Percentiles rank a stretch among this genome's conserved stretches.
Evolutionary conservation across 2,797 vertebrate species (phyloP).

Genomic region (Sternotherus odoratus): DNA sequence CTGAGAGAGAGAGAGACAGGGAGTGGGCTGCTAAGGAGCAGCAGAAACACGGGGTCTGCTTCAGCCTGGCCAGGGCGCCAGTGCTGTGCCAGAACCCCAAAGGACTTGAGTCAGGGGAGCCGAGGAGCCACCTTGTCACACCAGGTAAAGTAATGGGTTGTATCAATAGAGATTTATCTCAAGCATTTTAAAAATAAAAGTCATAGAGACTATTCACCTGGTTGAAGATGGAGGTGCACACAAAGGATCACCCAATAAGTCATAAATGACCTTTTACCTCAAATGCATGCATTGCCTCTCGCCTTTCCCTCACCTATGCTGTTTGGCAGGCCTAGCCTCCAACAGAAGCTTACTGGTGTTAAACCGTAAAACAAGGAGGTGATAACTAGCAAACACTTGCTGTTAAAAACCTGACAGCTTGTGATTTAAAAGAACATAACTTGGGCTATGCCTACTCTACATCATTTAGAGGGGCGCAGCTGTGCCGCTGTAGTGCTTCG

Average conservation of each 20-base stretch:
- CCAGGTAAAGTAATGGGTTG: neutral
- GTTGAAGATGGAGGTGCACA: neutral
- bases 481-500: neutral
- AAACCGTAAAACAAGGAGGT: neutral
- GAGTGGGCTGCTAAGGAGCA: too few species aligned
- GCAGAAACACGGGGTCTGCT: too few species aligned
- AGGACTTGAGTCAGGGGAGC: too few species aligned
- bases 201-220: neutral
- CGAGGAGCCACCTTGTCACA: too few species aligned
- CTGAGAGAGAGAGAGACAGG: too few species aligned
- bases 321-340: neutral
- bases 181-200: neutral
- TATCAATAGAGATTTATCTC: neutral
- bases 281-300: neutral
- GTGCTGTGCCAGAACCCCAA: too few species aligned
- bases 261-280: neutral
- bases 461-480: neutral
- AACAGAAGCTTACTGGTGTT: neutral
- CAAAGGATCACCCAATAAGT: neutral
- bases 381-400: neutral
- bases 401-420: neutral
- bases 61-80: too few species aligned
- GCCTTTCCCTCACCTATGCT: neutral
- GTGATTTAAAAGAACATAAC: neutral
- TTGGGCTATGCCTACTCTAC: neutral